phyloP scores from a whole-genome alignment of 2,113 vertebrate species.

The Henicopernis longicauda region DNA sequence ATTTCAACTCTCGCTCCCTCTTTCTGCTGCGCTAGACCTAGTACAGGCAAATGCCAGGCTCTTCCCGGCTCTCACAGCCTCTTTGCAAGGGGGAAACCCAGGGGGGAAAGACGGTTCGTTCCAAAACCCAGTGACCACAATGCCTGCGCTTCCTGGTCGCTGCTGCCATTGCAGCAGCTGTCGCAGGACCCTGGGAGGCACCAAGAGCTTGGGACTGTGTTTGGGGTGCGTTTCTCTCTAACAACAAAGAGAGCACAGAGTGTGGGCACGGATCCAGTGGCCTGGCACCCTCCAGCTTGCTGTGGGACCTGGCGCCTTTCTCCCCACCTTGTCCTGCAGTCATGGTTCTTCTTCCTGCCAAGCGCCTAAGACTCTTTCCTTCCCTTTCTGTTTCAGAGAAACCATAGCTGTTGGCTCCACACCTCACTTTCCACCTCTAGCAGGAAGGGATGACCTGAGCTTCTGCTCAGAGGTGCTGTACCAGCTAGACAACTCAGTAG shows the following conservation, averaged over 20 bases:
- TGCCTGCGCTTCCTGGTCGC: neutral
- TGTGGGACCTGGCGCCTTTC: neutral
- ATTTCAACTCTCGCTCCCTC: too few species aligned
- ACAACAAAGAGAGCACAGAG: too few species aligned
- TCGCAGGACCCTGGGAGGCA: neutral
- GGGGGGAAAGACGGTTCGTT: too few species aligned
- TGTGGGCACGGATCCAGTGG: neutral
- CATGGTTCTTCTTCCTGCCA: neutral
- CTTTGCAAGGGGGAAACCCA: too few species aligned
- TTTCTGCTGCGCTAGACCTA: too few species aligned
- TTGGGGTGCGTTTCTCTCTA: neutral
- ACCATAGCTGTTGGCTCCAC: neutral
- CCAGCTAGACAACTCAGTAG: neutral
- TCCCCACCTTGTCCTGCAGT: neutral
- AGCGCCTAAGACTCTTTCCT: neutral
- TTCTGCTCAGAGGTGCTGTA: neutral
- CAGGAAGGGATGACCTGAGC: neutral
- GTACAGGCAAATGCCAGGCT: too few species aligned
- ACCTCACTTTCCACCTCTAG: neutral
- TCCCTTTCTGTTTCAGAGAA: neutral
- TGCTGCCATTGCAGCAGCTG: neutral
- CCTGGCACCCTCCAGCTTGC: neutral
- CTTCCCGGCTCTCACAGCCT: too few species aligned
- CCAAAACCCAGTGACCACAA: too few species aligned
- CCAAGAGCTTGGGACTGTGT: neutral